These are phyloP conservation scores for Asarcornis scutulata DNA, from an alignment of 2,113 vertebrate genomes.

Conservation along the genomic window DNA sequence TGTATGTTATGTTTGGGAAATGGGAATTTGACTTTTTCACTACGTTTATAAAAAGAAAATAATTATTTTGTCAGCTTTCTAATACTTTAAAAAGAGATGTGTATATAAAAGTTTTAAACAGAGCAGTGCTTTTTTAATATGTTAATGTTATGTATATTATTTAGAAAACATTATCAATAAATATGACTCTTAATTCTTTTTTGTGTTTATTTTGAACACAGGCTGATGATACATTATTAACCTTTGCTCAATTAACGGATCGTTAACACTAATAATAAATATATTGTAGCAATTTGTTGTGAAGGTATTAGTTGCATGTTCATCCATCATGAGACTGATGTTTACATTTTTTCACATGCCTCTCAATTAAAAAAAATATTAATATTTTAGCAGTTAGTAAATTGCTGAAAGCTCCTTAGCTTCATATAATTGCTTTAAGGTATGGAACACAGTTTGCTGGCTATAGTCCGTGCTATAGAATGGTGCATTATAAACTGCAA, in stretches of 20 bases:
- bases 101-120: slow-evolving; percentile 34
- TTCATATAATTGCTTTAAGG: slow-evolving; percentile 64
- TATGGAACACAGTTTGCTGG: slow-evolving; percentile 66
- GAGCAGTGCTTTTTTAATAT: slow-evolving; percentile 39
- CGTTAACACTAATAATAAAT: slow-evolving; percentile 26
- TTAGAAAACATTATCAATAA: slow-evolving; percentile 69
- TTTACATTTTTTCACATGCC: slow-evolving; percentile 75
- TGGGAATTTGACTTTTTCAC: slow-evolving; percentile 18
- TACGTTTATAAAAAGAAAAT: slow-evolving; percentile 33
- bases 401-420: slow-evolving; percentile 62
- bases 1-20: slow-evolving; percentile 54
- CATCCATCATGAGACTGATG: slow-evolving; percentile 73
- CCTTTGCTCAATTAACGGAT: slow-evolving; percentile 50
- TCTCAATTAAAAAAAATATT: slow-evolving; percentile 62
- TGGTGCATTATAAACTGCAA: slow-evolving; percentile 64
- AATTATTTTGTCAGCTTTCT: slow-evolving; percentile 34
- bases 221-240: slow-evolving; percentile 44
- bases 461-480: slow-evolving; percentile 48
- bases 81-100: slow-evolving; percentile 39
- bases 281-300: slow-evolving; percentile 48
- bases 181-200: slow-evolving; percentile 70
- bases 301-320: slow-evolving; percentile 68
- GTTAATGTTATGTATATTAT: slow-evolving; percentile 61
- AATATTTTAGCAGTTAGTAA: slow-evolving; percentile 69
- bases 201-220: slow-evolving; percentile 74